Conservation (phyloP, 2,113 vertebrate genomes). For the Pogona vitticeps region DNA sequence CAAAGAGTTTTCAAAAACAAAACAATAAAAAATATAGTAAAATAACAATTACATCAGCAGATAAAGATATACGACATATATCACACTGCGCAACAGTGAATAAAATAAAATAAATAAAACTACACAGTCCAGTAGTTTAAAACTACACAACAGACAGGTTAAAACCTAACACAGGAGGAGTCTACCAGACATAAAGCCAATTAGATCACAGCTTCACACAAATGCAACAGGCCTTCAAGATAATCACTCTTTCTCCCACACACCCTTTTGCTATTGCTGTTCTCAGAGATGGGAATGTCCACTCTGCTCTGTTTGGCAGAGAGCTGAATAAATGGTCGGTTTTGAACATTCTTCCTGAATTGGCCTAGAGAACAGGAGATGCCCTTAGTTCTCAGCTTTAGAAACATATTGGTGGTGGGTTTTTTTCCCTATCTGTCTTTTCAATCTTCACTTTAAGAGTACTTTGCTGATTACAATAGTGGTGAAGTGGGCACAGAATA, state of each 20-base stretch:
- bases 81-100: too few relatives aligned
- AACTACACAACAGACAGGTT: too few relatives aligned
- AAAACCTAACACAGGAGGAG: too few relatives aligned
- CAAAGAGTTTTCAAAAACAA: too few relatives aligned
- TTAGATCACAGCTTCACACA: too few relatives aligned
- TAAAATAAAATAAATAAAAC: too few relatives aligned
- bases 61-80: too few relatives aligned
- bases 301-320: not conserved
- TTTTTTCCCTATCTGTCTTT: slow-evolving; percentile 50
- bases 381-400: not conserved
- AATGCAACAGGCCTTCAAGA: too few relatives aligned
- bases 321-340: fast-evolving
- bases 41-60: too few relatives aligned
- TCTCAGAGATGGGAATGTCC: slow-evolving; percentile 33
- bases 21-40: too few relatives aligned
- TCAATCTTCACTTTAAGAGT: not conserved
- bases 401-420: not conserved
- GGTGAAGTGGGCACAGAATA: not conserved
- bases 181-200: too few relatives aligned
- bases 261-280: slow-evolving; percentile 31
- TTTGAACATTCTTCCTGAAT: not conserved
- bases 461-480: not conserved
- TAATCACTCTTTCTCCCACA: not conserved
- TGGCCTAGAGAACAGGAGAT: slow-evolving; percentile 27
- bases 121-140: too few relatives aligned